phyloP scores from a whole-genome alignment of 2,888 invertebrate genomes.

The Pheosia tremula region DNA sequence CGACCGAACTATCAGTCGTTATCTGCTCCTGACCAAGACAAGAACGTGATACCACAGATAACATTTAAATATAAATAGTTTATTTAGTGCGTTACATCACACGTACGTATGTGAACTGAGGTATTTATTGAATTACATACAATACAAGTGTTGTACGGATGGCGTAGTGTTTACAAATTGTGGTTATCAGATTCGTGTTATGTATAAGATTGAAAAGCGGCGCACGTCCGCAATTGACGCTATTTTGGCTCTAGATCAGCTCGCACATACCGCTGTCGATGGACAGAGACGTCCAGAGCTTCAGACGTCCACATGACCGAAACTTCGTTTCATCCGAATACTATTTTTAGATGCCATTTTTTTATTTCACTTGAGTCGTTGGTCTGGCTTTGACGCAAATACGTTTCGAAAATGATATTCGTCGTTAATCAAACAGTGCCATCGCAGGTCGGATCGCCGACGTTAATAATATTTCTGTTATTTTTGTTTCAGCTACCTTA shows the following conservation, averaged over 20 bases:
- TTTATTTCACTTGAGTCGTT: slow-evolving; percentile 72
- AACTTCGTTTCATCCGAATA: slow-evolving; percentile 61
- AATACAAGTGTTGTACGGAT: slow-evolving; percentile 49
- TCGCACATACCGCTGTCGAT: slow-evolving; percentile 55
- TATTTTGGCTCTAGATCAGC: slow-evolving; percentile 70
- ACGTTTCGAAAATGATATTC: slow-evolving; percentile 56
- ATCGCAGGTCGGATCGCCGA: slow-evolving; percentile 26
- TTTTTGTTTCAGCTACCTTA: slow-evolving; percentile 81
- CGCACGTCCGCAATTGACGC: slow-evolving; percentile 66
- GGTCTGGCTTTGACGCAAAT: slow-evolving; percentile 67
- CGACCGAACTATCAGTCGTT: slow-evolving; percentile 49
- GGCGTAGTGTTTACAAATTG: slow-evolving; percentile 66
- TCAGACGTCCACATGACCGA: slow-evolving; percentile 71
- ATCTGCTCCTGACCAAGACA: slow-evolving; percentile 61
- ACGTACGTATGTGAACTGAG: slow-evolving; percentile 38
- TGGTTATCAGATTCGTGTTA: slow-evolving; percentile 40
- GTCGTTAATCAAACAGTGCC: slow-evolving; percentile 39
- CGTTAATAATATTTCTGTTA: slow-evolving; percentile 47
- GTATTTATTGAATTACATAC: slow-evolving; percentile 56
- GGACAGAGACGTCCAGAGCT: slow-evolving; percentile 44
- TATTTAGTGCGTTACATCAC: slow-evolving; percentile 44
- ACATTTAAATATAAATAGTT: slow-evolving; percentile 31
- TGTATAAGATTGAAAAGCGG: slow-evolving; percentile 53
- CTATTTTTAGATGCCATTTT: slow-evolving; percentile 75
- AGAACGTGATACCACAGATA: slow-evolving; percentile 42